Conservation (phyloP, 1,140 invertebrate genomes). For the Drosophila truncata region DNA sequence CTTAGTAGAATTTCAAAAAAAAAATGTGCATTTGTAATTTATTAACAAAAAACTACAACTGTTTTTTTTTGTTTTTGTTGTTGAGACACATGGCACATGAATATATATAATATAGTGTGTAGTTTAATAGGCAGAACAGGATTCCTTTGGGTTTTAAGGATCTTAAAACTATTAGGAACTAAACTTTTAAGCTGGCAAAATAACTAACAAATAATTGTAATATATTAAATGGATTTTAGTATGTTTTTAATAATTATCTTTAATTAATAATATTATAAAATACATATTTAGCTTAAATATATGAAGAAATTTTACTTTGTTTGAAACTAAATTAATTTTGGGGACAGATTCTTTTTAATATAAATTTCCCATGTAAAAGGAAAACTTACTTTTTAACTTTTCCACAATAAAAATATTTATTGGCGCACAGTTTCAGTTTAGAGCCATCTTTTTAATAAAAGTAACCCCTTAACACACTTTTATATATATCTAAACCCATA, state of each 20-base stretch:
- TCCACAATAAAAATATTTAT: background rate
- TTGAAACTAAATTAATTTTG: no score
- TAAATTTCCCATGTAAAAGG: background rate
- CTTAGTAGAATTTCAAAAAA: conserved; percentile 9
- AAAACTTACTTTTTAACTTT: background rate
- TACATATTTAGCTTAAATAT: background rate
- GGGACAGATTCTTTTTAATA: background rate
- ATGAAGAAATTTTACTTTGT: no score
- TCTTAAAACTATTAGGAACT: background rate
- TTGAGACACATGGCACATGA: background rate
- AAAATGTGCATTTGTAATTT: conserved; percentile 24
- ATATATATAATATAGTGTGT: background rate
- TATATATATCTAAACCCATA: no score
- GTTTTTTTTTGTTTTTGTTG: conserved; percentile 21
- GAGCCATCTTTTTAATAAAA: background rate
- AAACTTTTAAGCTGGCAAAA: background rate
- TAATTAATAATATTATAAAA: no score
- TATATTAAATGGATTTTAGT: background rate
- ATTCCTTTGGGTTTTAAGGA: background rate
- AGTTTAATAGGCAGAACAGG: background rate
- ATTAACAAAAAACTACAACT: conserved; percentile 31
- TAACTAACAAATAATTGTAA: background rate
- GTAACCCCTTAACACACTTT: background rate
- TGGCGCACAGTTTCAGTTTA: background rate
- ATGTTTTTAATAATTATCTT: background rate